phyloP scores from a whole-genome alignment of 2,888 invertebrate genomes.

The Melanchra persicariae region DNA sequence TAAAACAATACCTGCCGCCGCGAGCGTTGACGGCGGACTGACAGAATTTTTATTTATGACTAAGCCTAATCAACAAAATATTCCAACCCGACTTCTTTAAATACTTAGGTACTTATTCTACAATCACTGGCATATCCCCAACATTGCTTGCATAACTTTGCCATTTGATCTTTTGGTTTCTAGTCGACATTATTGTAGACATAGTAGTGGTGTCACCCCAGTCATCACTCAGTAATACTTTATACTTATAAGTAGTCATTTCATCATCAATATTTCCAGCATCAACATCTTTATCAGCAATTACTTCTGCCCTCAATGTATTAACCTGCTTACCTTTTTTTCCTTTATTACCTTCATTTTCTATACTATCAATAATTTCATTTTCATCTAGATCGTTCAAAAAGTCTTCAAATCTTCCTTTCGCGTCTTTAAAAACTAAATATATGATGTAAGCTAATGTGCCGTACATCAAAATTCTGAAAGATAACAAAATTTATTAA shows the following conservation, averaged over 20 bases:
- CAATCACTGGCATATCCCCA: not conserved
- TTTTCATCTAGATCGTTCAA: not conserved
- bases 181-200: not conserved
- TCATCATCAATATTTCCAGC: not conserved
- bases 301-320: not conserved
- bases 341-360: not conserved
- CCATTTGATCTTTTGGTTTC: not conserved
- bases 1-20: too few species aligned
- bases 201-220: not conserved
- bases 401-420: not conserved
- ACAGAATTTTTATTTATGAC: too few species aligned
- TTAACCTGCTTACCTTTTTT: not conserved
- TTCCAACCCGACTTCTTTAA: not conserved
- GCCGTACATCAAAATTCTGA: slow-evolving; percentile 25
- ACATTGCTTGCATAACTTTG: not conserved
- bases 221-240: not conserved
- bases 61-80: not conserved
- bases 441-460: slow-evolving; percentile 33
- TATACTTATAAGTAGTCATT: not conserved
- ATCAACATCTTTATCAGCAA: not conserved
- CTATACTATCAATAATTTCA: not conserved
- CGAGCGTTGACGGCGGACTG: too few species aligned
- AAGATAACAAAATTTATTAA: not conserved
- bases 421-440: slow-evolving; percentile 10
- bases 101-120: not conserved